A percentile compares a stretch with the other conserved stretches of the same genome.
phyloP scores from a whole-genome alignment of 2,797 vertebrate species.

The Podarcis siculus region DNA sequence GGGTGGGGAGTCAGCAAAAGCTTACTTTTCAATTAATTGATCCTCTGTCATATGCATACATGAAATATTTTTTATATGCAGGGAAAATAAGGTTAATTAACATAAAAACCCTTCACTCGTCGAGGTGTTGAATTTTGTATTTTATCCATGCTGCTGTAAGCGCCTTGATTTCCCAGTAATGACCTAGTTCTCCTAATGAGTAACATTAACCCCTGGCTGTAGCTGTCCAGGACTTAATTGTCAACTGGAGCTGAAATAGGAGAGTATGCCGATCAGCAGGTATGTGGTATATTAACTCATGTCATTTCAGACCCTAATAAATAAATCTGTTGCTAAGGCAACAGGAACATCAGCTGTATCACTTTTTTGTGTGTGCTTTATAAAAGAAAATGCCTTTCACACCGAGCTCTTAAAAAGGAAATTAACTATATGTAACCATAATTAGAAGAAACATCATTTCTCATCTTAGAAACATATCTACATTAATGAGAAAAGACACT shows the following conservation, averaged over 20 bases:
- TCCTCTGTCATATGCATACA: conserved; percentile 93
- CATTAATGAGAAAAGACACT: conserved; percentile 76
- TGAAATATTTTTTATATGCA: conserved; percentile 88
- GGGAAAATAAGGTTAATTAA: conserved; percentile 99
- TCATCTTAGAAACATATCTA: conserved; percentile 78
- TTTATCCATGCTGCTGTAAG: conserved; percentile 93
- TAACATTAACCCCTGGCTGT: conserved; percentile 99
- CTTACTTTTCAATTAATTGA: conserved; percentile 94
- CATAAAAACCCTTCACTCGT: conserved; percentile 94
- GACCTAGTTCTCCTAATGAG: conserved; percentile 99
- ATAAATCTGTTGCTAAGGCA: conserved; percentile 89
- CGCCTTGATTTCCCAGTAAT: conserved; percentile 99
- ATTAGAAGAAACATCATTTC: conserved; percentile 85
- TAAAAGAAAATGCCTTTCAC: conserved; percentile 79
- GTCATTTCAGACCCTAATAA: conserved; percentile 89
- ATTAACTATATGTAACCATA: conserved; percentile 83
- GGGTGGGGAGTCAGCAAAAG: conserved; percentile 86
- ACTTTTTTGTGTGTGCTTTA: conserved; percentile 59
- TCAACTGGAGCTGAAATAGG: conserved; percentile 94
- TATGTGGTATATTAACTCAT: conserved; percentile 91
- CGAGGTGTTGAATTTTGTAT: conserved; percentile 94
- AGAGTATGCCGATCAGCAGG: conserved; percentile 87
- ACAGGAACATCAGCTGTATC: conserved; percentile 83
- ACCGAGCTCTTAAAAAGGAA: conserved; percentile 81
- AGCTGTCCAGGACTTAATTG: conserved; percentile 99